Conservation (phyloP, 2,888 invertebrate species). For the Zelleria hepariella region DNA sequence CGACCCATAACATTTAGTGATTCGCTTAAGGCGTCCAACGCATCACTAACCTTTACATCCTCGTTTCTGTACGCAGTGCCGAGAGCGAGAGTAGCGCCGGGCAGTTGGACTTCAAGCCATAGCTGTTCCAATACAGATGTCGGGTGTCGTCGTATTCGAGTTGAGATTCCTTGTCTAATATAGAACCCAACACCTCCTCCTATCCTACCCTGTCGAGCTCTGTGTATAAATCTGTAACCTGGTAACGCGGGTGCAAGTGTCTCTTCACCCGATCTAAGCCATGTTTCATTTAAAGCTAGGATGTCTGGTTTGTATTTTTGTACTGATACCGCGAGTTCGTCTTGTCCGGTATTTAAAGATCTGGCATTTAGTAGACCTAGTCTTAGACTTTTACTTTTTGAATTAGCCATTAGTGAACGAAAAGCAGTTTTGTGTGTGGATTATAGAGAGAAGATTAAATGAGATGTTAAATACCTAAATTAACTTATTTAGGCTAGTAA, state of each 20-base stretch:
- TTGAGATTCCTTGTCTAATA: not conserved
- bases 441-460: no score
- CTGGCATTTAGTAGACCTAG: constrained; percentile 10
- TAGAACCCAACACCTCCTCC: constrained; percentile 1
- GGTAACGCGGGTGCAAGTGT: not conserved
- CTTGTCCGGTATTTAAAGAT: constrained; percentile 11
- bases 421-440: no score
- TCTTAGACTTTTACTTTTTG: constrained; percentile 5
- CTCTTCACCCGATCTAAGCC: constrained; percentile 10
- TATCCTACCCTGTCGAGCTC: constrained; percentile 11
- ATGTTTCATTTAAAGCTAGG: constrained; percentile 12
- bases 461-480: no score
- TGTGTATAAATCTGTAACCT: constrained; percentile 7
- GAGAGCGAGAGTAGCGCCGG: not conserved
- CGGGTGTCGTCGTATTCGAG: not conserved
- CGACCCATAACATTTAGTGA: not conserved
- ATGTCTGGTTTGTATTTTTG: constrained; percentile 9
- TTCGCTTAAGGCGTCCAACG: not conserved
- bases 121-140: not conserved
- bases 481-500: not conserved
- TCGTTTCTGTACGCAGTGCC: constrained; percentile 1
- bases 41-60: not conserved
- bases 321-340: constrained; percentile 7
- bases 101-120: not conserved
- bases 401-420: not conserved